A percentile compares a stretch with the other conserved stretches of the same genome.
Conservation (phyloP, 2,797 vertebrate species). For the Alfaro cultratus region DNA sequence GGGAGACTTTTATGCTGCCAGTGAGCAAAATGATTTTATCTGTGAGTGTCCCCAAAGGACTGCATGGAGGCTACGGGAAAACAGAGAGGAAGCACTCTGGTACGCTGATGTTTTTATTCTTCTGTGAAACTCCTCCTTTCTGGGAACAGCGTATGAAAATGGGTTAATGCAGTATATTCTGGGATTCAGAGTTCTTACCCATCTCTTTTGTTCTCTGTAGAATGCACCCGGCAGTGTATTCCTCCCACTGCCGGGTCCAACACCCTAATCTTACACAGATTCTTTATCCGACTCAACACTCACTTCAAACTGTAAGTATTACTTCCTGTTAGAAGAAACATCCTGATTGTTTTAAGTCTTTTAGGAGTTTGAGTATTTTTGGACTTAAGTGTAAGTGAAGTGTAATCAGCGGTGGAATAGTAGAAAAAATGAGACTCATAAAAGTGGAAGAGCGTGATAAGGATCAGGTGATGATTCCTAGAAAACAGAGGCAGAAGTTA, state of each 20-base stretch:
- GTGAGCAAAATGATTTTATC: neutral
- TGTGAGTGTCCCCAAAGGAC: too few species aligned
- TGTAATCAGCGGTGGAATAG: neutral
- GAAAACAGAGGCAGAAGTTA: neutral
- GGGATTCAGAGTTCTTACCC: neutral
- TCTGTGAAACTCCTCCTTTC: neutral
- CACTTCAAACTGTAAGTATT: neutral
- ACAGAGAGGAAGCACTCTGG: neutral
- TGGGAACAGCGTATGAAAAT: neutral
- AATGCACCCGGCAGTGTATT: too few species aligned
- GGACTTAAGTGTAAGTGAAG: neutral
- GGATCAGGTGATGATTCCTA: neutral
- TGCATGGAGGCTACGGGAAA: neutral
- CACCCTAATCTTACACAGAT: neutral
- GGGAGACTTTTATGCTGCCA: neutral
- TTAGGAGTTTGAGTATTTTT: neutral
- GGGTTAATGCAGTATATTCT: neutral
- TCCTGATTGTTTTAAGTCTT: neutral
- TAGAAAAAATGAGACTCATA: neutral
- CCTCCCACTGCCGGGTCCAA: neutral
- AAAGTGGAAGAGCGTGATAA: neutral
- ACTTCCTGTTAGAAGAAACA: neutral
- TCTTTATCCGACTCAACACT: neutral
- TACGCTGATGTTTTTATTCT: neutral
- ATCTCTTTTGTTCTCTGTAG: neutral